Evolutionary conservation across 2,888 invertebrate genomes (phyloP).

Genomic region (Cantharis rustica): DNA sequence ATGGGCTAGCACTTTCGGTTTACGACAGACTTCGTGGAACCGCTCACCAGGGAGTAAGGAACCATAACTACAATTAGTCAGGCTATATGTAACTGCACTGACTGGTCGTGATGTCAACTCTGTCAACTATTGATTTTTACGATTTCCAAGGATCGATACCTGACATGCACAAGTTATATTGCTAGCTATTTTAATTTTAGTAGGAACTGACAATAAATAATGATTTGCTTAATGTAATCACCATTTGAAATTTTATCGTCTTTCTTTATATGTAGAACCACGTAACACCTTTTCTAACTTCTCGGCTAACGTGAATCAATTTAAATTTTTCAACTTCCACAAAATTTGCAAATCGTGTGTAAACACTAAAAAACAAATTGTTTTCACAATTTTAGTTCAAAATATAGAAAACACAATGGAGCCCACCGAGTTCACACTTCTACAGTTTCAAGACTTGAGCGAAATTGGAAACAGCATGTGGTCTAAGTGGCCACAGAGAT

Average conservation of each 20-base stretch:
- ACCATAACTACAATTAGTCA: conserved; percentile 50
- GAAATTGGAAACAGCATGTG: conserved; percentile 44
- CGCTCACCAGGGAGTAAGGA: conserved; percentile 46
- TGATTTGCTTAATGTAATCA: background rate
- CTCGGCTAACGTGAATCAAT: background rate
- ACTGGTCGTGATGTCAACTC: conserved; percentile 50
- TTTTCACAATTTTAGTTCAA: background rate
- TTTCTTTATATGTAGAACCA: background rate
- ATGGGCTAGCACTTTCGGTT: conserved; percentile 29
- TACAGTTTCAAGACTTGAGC: conserved; percentile 25
- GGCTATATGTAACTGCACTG: conserved; percentile 48
- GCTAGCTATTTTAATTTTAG: background rate
- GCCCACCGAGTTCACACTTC: conserved; percentile 10
- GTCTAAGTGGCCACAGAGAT: conserved; percentile 47
- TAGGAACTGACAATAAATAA: background rate
- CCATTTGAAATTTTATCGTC: background rate
- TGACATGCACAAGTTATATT: conserved; percentile 2
- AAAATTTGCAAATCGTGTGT: background rate
- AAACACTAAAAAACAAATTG: background rate
- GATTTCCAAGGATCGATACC: conserved; percentile 45
- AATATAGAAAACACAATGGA: background rate
- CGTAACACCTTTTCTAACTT: background rate
- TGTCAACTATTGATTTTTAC: conserved; percentile 48
- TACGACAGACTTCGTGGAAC: conserved; percentile 55
- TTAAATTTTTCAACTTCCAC: background rate